Percentiles rank a stretch among this genome's conserved stretches.
Conservation (phyloP, 2,113 vertebrate species). For the Hucho hucho region DNA sequence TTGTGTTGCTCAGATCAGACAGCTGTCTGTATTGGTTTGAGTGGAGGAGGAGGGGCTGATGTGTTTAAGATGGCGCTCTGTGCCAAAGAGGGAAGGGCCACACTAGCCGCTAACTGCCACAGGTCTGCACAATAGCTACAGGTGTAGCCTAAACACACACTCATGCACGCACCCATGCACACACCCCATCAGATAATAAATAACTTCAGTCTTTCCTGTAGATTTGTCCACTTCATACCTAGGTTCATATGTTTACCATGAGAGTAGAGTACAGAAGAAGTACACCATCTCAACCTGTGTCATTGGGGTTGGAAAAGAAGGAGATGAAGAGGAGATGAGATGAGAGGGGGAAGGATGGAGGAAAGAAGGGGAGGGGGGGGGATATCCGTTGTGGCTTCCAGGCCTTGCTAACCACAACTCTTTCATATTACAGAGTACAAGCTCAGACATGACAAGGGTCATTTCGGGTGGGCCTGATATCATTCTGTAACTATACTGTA, state of each 20-base stretch:
- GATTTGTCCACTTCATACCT: not conserved
- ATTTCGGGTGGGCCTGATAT: not conserved
- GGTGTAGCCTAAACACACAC: not conserved
- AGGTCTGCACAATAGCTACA: too few species aligned
- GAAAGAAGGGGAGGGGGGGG: not conserved
- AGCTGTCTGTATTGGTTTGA: slow-evolving; percentile 41
- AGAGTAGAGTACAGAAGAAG: not conserved
- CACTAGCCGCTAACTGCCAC: slow-evolving; percentile 10
- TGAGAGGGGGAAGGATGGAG: not conserved
- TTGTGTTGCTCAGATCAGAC: slow-evolving; percentile 36
- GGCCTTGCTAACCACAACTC: not conserved
- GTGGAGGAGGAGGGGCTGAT: slow-evolving; percentile 46
- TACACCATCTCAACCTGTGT: not conserved
- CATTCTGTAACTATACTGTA: not conserved
- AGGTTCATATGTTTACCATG: not conserved
- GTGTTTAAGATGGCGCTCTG: slow-evolving; percentile 42
- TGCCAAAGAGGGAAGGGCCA: slow-evolving; percentile 1
- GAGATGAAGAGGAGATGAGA: not conserved
- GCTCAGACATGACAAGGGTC: not conserved
- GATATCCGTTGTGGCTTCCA: not conserved
- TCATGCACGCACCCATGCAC: not conserved
- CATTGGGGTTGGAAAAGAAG: not conserved
- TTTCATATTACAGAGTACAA: not conserved
- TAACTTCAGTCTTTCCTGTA: not conserved
- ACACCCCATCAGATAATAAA: not conserved